Conservation (phyloP, 2,888 invertebrate genomes). For the Ditylenchus weischeri region DNA sequence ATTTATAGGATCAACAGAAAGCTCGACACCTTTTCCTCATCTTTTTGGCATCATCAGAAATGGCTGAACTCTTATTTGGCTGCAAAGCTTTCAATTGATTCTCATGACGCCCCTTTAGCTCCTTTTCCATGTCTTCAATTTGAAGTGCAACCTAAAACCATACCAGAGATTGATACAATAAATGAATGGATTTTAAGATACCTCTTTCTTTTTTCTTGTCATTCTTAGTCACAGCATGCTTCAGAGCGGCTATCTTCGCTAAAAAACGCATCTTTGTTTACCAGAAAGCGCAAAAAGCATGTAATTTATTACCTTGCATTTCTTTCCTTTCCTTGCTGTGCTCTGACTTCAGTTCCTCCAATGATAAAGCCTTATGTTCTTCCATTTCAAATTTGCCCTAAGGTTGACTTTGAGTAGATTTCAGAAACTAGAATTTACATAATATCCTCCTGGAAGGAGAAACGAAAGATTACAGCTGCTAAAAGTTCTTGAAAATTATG, state of each 20-base stretch:
- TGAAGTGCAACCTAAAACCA: slow-evolving; percentile 65
- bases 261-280: slow-evolving; percentile 13
- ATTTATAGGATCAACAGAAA: neutral
- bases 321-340: slow-evolving; percentile 85
- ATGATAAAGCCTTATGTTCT: neutral
- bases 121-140: slow-evolving; percentile 73
- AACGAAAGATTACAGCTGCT: neutral
- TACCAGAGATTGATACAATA: too few species aligned
- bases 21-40: neutral
- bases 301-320: slow-evolving; percentile 68
- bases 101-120: slow-evolving; percentile 73
- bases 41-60: neutral
- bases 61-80: neutral
- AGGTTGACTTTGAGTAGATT: slow-evolving; percentile 2
- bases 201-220: slow-evolving; percentile 86
- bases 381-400: neutral
- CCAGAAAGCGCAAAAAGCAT: neutral
- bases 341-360: slow-evolving; percentile 57
- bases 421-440: neutral
- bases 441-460: too few species aligned
- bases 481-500: neutral
- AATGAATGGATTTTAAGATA: slow-evolving; percentile 54
- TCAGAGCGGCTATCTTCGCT: slow-evolving; percentile 77
- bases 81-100: slow-evolving; percentile 68
- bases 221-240: slow-evolving; percentile 80